Conservation (phyloP, 2,797 vertebrate species). For the Anguilla marmorata region DNA sequence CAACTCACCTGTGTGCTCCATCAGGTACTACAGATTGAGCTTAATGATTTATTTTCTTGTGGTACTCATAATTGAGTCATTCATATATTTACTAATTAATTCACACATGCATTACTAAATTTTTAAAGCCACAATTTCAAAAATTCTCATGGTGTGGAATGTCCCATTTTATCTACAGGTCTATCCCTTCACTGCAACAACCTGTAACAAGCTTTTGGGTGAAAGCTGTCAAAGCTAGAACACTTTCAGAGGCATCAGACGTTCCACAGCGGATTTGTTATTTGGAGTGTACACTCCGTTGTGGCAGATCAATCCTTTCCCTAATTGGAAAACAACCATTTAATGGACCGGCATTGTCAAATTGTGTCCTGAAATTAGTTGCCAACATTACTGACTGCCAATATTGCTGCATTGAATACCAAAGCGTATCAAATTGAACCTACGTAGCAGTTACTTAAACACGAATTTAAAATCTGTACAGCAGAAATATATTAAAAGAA, state of each 20-base stretch:
- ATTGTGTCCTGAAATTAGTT: conserved; percentile 2
- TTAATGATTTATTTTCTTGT: background rate
- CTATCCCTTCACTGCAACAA: background rate
- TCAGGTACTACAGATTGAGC: background rate
- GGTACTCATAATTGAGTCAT: background rate
- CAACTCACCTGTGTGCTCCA: background rate
- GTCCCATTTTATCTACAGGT: background rate
- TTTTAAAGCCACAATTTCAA: background rate
- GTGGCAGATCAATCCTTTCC: background rate
- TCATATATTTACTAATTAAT: background rate
- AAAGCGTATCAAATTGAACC: background rate
- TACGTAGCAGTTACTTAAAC: background rate
- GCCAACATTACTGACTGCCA: background rate
- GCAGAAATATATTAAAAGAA: background rate
- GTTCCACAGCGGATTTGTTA: background rate
- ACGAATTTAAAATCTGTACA: background rate
- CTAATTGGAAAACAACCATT: background rate
- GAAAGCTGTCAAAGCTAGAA: background rate
- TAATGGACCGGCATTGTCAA: background rate
- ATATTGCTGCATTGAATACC: background rate
- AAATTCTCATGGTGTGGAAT: background rate
- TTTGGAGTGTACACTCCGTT: background rate
- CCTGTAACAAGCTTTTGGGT: background rate
- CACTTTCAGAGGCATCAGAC: background rate
- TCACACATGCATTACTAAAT: background rate